These are phyloP conservation scores for Hyles lineata DNA, from an alignment of 2,888 invertebrate species.

Conservation along the genomic window DNA sequence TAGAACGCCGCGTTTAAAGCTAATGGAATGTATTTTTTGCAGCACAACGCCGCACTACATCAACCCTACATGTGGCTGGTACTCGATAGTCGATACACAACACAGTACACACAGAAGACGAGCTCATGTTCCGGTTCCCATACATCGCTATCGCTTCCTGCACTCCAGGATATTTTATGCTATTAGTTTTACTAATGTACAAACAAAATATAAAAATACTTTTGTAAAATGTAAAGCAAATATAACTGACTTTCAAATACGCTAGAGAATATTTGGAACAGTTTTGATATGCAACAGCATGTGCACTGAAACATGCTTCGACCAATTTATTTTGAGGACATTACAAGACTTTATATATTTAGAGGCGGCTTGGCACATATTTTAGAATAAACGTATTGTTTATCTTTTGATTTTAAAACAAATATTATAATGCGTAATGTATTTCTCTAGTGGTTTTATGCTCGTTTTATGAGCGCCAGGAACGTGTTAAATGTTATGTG, in stretches of 20 bases:
- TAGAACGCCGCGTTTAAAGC: slow-evolving; percentile 35
- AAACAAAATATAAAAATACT: neutral
- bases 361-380: slow-evolving; percentile 20
- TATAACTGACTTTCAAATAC: neutral
- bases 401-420: slow-evolving; percentile 32
- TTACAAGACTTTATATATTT: slow-evolving; percentile 16
- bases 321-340: slow-evolving; percentile 14
- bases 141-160: slow-evolving; percentile 9
- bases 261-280: neutral
- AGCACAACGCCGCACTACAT: neutral
- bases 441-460: slow-evolving; percentile 41
- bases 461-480: slow-evolving; percentile 46
- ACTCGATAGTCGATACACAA: neutral
- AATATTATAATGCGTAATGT: slow-evolving; percentile 38
- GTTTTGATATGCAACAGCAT: neutral
- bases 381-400: slow-evolving; percentile 20
- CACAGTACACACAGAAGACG: slow-evolving; percentile 3
- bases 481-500: slow-evolving; percentile 45
- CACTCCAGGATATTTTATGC: slow-evolving; percentile 19
- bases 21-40: slow-evolving; percentile 17
- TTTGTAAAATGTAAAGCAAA: neutral
- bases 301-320: neutral
- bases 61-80: neutral
- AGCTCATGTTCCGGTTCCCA: slow-evolving; percentile 10
- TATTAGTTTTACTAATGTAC: slow-evolving; percentile 7